Percentiles rank a stretch among this genome's conserved stretches.
Conservation (phyloP, 1,140 invertebrate species). For the Aphaenogaster floridana region DNA sequence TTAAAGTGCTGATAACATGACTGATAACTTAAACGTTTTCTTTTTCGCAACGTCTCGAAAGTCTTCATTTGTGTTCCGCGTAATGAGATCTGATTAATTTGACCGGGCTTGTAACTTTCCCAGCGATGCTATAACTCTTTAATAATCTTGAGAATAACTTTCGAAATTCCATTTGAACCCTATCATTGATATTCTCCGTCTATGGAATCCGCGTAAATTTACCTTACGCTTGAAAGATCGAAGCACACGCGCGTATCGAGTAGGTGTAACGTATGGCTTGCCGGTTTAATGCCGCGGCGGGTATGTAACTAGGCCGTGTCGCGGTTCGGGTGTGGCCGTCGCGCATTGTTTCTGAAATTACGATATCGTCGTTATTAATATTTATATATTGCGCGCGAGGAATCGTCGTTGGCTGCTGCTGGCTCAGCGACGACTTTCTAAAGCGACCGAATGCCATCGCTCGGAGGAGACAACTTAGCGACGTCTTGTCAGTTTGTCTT, state of each 20-base stretch:
- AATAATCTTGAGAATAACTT: neutral
- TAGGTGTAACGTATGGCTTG: slow-evolving; percentile 58
- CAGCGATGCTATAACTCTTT: neutral
- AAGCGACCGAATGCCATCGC: slow-evolving; percentile 77
- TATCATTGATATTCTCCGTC: slow-evolving; percentile 3
- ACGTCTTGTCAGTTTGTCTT: slow-evolving; percentile 1
- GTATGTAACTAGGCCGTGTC: slow-evolving; percentile 72
- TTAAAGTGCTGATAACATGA: neutral
- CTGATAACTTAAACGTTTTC: neutral
- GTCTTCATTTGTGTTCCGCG: neutral
- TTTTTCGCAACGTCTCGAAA: slow-evolving; percentile 14
- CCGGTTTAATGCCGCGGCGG: slow-evolving; percentile 56
- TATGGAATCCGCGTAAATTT: slow-evolving; percentile 36
- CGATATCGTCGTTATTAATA: slow-evolving; percentile 84
- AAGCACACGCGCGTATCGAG: neutral
- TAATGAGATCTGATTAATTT: slow-evolving; percentile 22
- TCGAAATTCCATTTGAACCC: neutral
- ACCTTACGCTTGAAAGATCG: slow-evolving; percentile 23
- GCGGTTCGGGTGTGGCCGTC: slow-evolving; percentile 80
- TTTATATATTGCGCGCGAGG: slow-evolving; percentile 78
- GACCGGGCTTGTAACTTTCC: neutral
- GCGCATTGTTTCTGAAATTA: slow-evolving; percentile 81
- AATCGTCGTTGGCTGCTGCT: slow-evolving; percentile 59
- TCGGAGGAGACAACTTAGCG: slow-evolving; percentile 21
- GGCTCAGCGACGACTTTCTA: slow-evolving; percentile 79